phyloP scores from a whole-genome alignment of 1,140 invertebrate species.

The Lanistes nyassanus region DNA sequence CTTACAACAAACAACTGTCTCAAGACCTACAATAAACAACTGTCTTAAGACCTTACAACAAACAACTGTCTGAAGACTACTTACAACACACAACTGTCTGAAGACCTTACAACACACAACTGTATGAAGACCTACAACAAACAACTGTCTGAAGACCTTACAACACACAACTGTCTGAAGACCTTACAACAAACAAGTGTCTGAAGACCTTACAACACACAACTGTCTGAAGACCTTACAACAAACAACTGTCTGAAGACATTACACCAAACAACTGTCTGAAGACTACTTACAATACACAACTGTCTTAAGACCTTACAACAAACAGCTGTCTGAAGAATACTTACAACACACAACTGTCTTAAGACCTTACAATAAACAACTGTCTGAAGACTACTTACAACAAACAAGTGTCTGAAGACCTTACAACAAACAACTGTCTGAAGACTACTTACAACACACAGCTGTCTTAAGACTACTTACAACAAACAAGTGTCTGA shows the following conservation, averaged over 20 bases:
- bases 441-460: too few relatives aligned
- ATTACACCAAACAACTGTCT: conserved; percentile 4
- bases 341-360: conserved; percentile 81
- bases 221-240: too few relatives aligned
- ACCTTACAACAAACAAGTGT: background rate
- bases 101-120: too few relatives aligned
- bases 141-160: too few relatives aligned
- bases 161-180: too few relatives aligned
- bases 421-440: too few relatives aligned
- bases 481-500: conserved; percentile 87
- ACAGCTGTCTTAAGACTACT: conserved; percentile 22
- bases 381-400: background rate
- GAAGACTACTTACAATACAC: too few relatives aligned
- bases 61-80: background rate
- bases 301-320: too few relatives aligned
- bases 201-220: conserved; percentile 76
- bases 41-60: too few relatives aligned
- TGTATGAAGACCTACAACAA: background rate
- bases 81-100: conserved; percentile 84
- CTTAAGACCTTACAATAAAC: conserved; percentile 82
- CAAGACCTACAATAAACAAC: too few relatives aligned
- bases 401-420: too few relatives aligned
- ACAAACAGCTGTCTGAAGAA: background rate
- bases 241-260: too few relatives aligned
- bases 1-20: conserved; percentile 7